Percentiles rank a stretch among this genome's conserved stretches.
phyloP scores from a whole-genome alignment of 1,140 invertebrate genomes.

The Gonioctena quinquepunctata region DNA sequence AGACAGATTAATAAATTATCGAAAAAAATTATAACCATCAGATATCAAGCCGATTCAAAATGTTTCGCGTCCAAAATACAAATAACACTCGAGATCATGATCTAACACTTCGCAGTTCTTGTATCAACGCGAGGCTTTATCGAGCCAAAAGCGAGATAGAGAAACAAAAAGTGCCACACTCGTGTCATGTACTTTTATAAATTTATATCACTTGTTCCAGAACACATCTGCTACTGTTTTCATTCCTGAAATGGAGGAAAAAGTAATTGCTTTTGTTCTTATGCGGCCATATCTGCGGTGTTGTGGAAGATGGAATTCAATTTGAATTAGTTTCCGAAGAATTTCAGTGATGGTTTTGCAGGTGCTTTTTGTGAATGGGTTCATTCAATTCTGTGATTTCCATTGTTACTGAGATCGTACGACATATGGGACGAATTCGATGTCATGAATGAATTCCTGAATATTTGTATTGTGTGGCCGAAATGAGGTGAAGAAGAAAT shows the following conservation, averaged over 20 bases:
- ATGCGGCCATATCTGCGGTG: neutral
- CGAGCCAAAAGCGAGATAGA: neutral
- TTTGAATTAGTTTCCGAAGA: slow-evolving; percentile 1
- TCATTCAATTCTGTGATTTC: too few species aligned
- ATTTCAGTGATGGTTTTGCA: neutral
- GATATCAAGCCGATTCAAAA: too few species aligned
- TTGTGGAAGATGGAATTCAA: neutral
- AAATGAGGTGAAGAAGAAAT: too few species aligned
- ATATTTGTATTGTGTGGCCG: too few species aligned
- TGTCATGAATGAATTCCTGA: too few species aligned
- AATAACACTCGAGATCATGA: neutral
- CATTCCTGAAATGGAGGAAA: neutral
- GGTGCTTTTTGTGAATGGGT: neutral
- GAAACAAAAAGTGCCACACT: neutral
- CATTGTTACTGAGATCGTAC: too few species aligned
- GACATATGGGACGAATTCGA: too few species aligned
- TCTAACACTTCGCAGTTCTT: neutral
- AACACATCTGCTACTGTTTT: neutral
- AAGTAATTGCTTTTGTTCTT: slow-evolving; percentile 8
- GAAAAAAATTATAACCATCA: too few species aligned
- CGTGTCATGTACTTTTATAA: slow-evolving; percentile 4
- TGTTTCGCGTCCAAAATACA: too few species aligned
- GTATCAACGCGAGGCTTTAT: neutral
- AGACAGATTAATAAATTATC: too few species aligned
- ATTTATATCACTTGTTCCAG: slow-evolving; percentile 7